Conservation (phyloP, 2,113 vertebrate genomes). For the Chlorocebus sabaeus region DNA sequence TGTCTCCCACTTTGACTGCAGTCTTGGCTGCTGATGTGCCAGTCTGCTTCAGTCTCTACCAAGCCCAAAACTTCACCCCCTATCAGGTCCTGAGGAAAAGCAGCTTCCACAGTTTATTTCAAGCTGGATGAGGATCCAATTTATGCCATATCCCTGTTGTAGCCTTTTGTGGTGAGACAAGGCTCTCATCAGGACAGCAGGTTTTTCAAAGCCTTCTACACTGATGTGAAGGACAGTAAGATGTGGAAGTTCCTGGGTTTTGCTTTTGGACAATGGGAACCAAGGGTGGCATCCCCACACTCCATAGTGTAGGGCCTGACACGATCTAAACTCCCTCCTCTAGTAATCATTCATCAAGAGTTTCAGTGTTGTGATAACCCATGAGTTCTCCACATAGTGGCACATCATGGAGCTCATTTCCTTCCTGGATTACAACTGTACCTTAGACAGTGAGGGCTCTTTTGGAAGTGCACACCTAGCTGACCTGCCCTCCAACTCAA, state of each 20-base stretch:
- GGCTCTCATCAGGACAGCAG: not conserved
- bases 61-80: not conserved
- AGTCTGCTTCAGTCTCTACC: not conserved
- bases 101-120: not conserved
- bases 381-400: not conserved
- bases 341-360: not conserved
- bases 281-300: not conserved
- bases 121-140: not conserved
- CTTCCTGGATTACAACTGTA: not conserved
- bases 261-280: not conserved
- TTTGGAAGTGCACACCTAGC: not conserved
- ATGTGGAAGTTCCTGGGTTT: not conserved
- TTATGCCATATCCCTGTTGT: not conserved
- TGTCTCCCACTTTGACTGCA: not conserved
- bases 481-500: not conserved
- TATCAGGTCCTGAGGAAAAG: not conserved
- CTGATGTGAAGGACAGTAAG: not conserved
- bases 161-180: not conserved
- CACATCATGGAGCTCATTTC: not conserved
- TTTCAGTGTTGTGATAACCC: not conserved
- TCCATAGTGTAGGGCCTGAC: not conserved
- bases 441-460: not conserved
- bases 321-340: not conserved
- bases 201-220: not conserved
- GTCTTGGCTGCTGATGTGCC: not conserved